Conservation (phyloP, 2,113 vertebrate species). For the Oryctolagus cuniculus region mOryCun1.1 NC_091453.1:94429001-94429500, state of each 20-base stretch:
- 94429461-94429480: background rate
- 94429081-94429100: background rate
- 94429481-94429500: background rate
- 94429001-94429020: conserved; percentile 44
- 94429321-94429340: background rate
- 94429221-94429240: background rate
- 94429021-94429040: conserved; percentile 29
- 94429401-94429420: background rate
- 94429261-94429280: conserved; percentile 44
- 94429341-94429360: background rate
- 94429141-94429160: background rate
- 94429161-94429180: background rate
- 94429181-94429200: conserved; percentile 42
- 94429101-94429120: conserved; percentile 35
- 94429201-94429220: background rate
- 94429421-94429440: background rate
- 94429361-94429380: background rate
- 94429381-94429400: conserved; percentile 1
- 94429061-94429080: background rate
- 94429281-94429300: conserved; percentile 26
- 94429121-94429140: background rate
- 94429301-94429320: conserved; percentile 11
- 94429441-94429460: background rate
- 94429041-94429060: conserved; percentile 35
- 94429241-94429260: background rate